Evolutionary conservation across 2,797 vertebrate genomes (phyloP), one percentile per base, ranked within the genome.

Genomic region (Trachurus trachurus): DNA sequence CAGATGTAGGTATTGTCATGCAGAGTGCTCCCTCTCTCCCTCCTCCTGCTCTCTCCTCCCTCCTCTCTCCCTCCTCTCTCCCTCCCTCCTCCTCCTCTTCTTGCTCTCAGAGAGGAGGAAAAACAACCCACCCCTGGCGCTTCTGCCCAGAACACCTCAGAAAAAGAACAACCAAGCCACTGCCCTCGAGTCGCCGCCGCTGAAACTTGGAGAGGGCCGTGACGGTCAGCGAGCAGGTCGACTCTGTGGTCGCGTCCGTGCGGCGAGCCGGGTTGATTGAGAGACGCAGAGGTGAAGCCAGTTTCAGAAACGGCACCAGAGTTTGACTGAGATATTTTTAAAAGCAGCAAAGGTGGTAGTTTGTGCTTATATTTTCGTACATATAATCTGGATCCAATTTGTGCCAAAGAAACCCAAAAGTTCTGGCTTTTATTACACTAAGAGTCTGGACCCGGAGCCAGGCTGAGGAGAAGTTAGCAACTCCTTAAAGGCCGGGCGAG

Each of bases 1-100:
- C 96, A 97, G 98, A 98, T 97, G 97, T 98, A 97, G 96, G 96
- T 96, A 98, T 98, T 99, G 97, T 98, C 95, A 97, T 98, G 96
- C 96, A 96, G 95, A 96, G 95, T 94, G 87, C 71, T 84, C 91
- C 80, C 91, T 84, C 91, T 79, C 91, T 84, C 76, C 80, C 58
- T 62, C 66, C 62, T 59, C 54, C 21, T 21, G 44, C 44, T 45
- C 21, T 11, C 19, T 16, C 15, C 66, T 59, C 58, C 58, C 29
- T 22, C 16, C 45, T 45, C 21, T 10, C 66, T 59, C 58, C 58
- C 29, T 22, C 16, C 45, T 45, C 21, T 10, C 19, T 34, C 16
- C 16, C 29, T 37, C 53, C 31, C 80, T 82, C 91, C 85, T 66
- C 61, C 72, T 69, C 47, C 76, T 71, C 19, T 73, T 71, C 17